phyloP scores from a whole-genome alignment of 2,113 vertebrate species.

The Dendrocopos noguchii region DNA sequence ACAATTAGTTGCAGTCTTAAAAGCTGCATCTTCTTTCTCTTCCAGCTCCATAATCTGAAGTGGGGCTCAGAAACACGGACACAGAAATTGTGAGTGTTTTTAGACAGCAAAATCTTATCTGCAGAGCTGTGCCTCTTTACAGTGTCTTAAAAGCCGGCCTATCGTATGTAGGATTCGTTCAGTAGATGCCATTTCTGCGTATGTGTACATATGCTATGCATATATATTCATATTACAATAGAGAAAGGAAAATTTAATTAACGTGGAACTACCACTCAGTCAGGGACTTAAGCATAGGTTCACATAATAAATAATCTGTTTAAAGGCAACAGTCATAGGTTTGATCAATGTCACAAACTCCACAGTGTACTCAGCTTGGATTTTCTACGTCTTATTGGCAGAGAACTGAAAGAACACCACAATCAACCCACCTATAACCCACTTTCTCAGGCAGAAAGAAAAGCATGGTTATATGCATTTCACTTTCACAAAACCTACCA shows the following conservation, averaged over 20 bases:
- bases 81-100: background rate
- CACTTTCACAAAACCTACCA: background rate
- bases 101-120: background rate
- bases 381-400: background rate
- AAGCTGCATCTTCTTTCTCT: constrained; percentile 25
- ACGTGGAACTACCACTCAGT: background rate
- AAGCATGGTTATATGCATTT: background rate
- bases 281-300: background rate
- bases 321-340: background rate
- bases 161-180: background rate
- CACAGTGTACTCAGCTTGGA: background rate
- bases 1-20: constrained; percentile 64
- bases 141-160: background rate
- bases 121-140: background rate
- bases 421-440: background rate
- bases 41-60: background rate
- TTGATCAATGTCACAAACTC: background rate
- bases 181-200: background rate
- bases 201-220: background rate
- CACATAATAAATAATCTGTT: background rate
- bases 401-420: background rate
- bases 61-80: background rate
- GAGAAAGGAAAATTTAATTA: background rate
- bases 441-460: background rate
- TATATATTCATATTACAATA: background rate